Evolutionary conservation across 2,113 vertebrate genomes (phyloP), one percentile per base, ranked within the genome.

Genomic region (Campylomormyrus tamandua): DNA sequence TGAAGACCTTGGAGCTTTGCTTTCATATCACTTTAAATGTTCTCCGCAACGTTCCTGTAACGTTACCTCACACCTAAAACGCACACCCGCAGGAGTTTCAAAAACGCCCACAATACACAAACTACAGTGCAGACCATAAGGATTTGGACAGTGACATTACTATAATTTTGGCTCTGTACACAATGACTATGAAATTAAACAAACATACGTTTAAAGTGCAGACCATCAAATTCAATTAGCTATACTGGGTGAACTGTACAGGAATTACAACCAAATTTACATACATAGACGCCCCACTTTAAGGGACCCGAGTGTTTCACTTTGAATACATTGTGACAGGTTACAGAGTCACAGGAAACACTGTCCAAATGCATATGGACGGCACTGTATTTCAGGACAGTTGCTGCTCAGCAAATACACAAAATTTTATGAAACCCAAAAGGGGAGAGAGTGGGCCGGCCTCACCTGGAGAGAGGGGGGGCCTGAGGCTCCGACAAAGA

Each of bases 401-500:
- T 11, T 11, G n/a, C n/a, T 66, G 62, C 9, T 27, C 62, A 66
- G 62, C n/a, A 66, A 66, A 66, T 11, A 66, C 62, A 66, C n/a
- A 27, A 56, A 27, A 66, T 66, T 13, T 66, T 4, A 27, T 3
- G 62, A 66, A 27, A 66, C 62, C 24, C 9, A 50, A 31, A 19
- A 21, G 19, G 13, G 21, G 39, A 17, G 24, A 58, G 11, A 4
- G 58, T 46, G 5, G 85, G 42, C 83, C 24, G 21, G 27, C 49
- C 92, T 94, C 94, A 99, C 98, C 98, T 97, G 90, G 95, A 93
- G 9, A 98, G 95, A 0, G 95, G 95, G 70, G 93, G 93, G 45
- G 94, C 91, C 88, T 92, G 94, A 0, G 96, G 96, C 39, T 98
- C 98, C 0, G 97, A 97, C 3, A 98, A 95, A 2, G 98, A 99